Evolutionary conservation across 2,113 vertebrate genomes (phyloP).

Genomic region (Ammodytes dubius): DNA sequence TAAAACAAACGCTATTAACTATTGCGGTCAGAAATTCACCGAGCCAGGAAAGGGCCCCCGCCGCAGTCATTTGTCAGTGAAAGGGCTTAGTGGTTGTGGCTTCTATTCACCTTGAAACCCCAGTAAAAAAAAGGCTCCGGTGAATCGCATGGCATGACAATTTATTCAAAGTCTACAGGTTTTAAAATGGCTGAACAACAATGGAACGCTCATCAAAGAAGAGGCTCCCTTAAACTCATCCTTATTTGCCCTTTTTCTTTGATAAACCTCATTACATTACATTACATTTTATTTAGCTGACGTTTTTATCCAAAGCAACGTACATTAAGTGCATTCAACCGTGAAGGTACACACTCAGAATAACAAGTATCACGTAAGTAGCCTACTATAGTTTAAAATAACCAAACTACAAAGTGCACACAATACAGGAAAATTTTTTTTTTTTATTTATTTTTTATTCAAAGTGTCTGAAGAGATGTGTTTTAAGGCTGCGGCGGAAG

Average conservation of each 20-base stretch:
- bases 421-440: too few species aligned
- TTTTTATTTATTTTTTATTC: too few species aligned
- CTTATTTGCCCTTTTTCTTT: neutral
- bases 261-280: neutral
- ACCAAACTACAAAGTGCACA: too few species aligned
- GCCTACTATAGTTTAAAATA: too few species aligned
- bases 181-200: constrained; percentile 60
- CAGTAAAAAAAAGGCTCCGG: constrained; percentile 55
- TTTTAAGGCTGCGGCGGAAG: too few species aligned
- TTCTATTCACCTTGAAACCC: constrained; percentile 85
- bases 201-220: constrained; percentile 40
- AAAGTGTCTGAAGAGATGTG: too few species aligned
- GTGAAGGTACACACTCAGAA: too few species aligned
- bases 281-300: too few species aligned
- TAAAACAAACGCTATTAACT: constrained; percentile 77
- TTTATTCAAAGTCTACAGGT: constrained; percentile 71
- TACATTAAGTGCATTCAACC: too few species aligned
- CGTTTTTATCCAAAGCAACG: too few species aligned
- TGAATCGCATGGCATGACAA: constrained; percentile 69
- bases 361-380: too few species aligned
- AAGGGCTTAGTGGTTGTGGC: constrained; percentile 84
- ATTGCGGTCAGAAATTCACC: constrained; percentile 72
- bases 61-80: constrained; percentile 86
- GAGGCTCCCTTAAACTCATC: constrained; percentile 5
- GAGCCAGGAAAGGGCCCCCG: constrained; percentile 80